Conservation (phyloP, 2,797 vertebrate species). For the Saxicola maurus region DNA sequence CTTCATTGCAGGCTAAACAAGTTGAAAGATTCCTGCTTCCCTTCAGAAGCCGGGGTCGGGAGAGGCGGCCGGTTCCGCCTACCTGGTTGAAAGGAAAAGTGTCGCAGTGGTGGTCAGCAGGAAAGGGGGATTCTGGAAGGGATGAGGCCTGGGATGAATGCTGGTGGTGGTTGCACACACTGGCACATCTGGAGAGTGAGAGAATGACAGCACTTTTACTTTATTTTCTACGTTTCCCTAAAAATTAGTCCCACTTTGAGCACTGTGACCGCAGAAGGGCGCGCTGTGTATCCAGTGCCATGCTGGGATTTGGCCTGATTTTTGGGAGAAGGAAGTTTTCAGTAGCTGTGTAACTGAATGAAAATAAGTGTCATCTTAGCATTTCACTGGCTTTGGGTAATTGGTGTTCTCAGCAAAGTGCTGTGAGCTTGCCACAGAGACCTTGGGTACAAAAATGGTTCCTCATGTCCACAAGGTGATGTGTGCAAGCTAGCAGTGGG, state of each 20-base stretch:
- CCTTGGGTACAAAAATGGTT: not conserved
- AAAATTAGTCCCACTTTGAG: not conserved
- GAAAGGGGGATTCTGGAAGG: not conserved
- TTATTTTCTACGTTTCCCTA: rapidly evolving
- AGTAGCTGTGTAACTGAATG: not conserved
- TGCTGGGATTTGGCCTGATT: not conserved
- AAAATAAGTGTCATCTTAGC: not conserved
- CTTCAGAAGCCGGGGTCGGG: conserved; percentile 35
- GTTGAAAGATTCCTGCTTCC: conserved; percentile 57
- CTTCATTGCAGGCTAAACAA: conserved; percentile 63
- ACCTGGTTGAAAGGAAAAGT: conserved; percentile 42
- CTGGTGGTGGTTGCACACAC: not conserved
- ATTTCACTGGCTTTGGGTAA: not conserved
- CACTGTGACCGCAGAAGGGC: not conserved
- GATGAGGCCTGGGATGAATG: not conserved
- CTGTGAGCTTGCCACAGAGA: not conserved
- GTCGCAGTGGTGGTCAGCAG: conserved; percentile 28
- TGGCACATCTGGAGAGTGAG: not conserved
- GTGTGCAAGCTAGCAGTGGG: not conserved
- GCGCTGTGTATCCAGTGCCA: not conserved
- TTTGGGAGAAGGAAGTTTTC: not conserved
- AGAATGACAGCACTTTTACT: not conserved
- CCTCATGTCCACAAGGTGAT: not conserved
- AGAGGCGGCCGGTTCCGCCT: conserved; percentile 39
- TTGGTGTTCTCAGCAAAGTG: not conserved